Evolutionary conservation across 2,113 vertebrate species (phyloP).

Genomic region (Proteles cristata): DNA sequence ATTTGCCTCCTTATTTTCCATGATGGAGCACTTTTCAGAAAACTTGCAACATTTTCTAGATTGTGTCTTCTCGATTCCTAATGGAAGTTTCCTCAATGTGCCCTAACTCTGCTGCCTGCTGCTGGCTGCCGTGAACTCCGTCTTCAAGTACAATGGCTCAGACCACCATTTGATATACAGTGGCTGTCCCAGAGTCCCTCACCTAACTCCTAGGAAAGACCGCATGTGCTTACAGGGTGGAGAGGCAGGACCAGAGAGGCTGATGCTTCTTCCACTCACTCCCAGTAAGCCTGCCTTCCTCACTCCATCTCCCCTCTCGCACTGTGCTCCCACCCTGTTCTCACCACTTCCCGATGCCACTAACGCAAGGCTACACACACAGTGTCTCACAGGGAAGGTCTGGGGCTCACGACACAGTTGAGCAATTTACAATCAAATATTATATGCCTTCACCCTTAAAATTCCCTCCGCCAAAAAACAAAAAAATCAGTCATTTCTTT

Average conservation of each 20-base stretch:
- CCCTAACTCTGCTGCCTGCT: not conserved
- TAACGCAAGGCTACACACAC: not conserved
- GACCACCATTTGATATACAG: not conserved
- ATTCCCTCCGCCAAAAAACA: not conserved
- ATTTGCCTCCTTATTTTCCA: not conserved
- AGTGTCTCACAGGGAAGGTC: not conserved
- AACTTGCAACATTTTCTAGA: not conserved
- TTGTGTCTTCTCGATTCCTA: not conserved
- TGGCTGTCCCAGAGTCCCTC: not conserved
- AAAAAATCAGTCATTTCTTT: not conserved
- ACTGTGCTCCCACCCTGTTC: not conserved
- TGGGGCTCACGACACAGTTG: not conserved
- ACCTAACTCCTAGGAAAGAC: not conserved
- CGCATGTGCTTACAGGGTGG: not conserved
- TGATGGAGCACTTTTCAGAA: not conserved
- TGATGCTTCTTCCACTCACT: not conserved
- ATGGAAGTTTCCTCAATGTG: not conserved
- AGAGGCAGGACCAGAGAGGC: not conserved
- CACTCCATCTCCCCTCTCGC: not conserved
- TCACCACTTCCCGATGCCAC: not conserved
- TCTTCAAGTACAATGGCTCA: not conserved
- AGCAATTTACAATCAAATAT: not conserved
- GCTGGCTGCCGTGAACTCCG: not conserved
- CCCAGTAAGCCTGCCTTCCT: not conserved
- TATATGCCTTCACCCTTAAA: not conserved